Evolutionary conservation across 2,113 vertebrate genomes (phyloP).

Genomic region (Octodon degus): DNA sequence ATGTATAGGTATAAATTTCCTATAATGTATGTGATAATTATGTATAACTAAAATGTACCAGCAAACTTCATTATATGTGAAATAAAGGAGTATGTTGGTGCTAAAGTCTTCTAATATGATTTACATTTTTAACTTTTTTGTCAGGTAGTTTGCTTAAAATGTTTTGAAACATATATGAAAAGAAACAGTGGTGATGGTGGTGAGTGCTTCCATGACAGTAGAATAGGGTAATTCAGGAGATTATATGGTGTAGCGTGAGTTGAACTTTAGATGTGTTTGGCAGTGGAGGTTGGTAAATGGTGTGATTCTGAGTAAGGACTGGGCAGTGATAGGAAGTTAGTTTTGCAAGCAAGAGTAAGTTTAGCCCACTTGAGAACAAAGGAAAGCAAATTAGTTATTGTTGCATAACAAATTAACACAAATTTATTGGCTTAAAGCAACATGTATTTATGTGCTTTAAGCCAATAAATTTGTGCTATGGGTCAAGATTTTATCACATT

Average conservation of each 20-base stretch:
- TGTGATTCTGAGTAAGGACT: background rate
- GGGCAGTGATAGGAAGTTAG: background rate
- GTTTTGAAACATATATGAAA: background rate
- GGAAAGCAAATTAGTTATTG: background rate
- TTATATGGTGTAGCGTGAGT: background rate
- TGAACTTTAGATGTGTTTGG: background rate
- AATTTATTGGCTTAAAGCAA: background rate
- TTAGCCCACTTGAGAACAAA: background rate
- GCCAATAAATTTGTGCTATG: no score
- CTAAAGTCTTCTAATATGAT: background rate
- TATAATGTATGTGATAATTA: background rate
- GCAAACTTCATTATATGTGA: background rate
- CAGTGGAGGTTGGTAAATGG: background rate
- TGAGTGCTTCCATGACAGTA: background rate
- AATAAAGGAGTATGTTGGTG: background rate
- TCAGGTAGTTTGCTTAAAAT: background rate
- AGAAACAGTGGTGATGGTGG: background rate
- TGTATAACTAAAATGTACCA: background rate
- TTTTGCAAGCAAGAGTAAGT: background rate
- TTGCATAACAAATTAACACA: background rate
- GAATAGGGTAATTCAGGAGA: background rate
- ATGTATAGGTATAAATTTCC: background rate
- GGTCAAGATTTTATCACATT: background rate
- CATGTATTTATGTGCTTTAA: no score
- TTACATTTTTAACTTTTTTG: background rate